Base-by-base conservation (phyloP, 1,140 invertebrate species). In the Papilio dardanus region DNA sequence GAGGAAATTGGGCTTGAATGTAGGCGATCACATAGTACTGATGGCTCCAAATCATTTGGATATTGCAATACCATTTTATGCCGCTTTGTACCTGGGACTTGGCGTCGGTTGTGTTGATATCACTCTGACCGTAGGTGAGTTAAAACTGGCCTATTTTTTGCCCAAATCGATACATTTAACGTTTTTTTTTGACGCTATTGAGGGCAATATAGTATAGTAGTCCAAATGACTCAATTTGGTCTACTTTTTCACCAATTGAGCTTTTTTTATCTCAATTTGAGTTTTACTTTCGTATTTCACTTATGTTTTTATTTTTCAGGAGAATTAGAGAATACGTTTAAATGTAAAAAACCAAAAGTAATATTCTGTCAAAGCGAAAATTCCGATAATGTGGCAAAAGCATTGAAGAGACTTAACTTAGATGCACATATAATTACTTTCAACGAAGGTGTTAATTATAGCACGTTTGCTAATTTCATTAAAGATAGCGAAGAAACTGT, bases 331-430 rank as follows among this genome's bases (percentile, higher is more conserved):
- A 77, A 42, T 2, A 81, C 81, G 0, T 90, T 92, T 46, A 42
- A 66, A 7, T 77, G 88, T 1, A 78, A 71, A 19, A 75, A 77
- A 46, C 91, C 91, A 0, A 93, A 86, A 71, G 71, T 89, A 7
- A 80, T 93, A 71, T 93, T 92, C 75, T 93, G 90, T 69, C 88
- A 90, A 74, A 90, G 86, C 40, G 83, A 90, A 28, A 88, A 86
- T 24, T 85, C 88, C 2, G 71, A 85, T 5, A 84, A 86, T 1
- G 76, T 92, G 0, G 88, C 90, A 75, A 50, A 84, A 7, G 84
- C 86, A 7, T 68, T 93, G 0, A 93, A 90, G 50, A 76, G 85
- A 62, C 69, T 88, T 6, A 87, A 87, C 4, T 40, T 83, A 8
- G 77, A 86, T 31, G 77, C 86, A 6, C 46, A 78, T 19, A 89